phyloP scores from a whole-genome alignment of 2,113 vertebrate species.

The Ranitomeya variabilis region DNA sequence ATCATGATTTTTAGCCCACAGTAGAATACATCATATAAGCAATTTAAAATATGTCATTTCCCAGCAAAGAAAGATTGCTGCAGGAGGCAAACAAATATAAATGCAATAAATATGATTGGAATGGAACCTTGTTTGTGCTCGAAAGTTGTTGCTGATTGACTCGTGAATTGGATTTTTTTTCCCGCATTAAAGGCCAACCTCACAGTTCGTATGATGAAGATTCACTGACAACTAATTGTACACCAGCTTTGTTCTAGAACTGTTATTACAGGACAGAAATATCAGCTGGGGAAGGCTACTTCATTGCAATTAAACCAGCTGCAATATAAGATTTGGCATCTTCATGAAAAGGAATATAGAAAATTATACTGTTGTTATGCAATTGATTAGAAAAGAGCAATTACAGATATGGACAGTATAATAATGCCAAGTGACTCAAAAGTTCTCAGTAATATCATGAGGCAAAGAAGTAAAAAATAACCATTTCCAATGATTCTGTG shows the following conservation, averaged over 20 bases:
- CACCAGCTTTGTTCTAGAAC: constrained; percentile 36
- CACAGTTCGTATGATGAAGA: constrained; percentile 42
- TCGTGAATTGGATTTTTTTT: constrained; percentile 51
- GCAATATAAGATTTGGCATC: constrained; percentile 48
- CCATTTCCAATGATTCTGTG: background rate
- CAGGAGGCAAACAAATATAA: constrained; percentile 52
- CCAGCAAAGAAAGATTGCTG: constrained; percentile 53
- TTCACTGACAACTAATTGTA: constrained; percentile 47
- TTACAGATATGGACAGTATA: constrained; percentile 23
- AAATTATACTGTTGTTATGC: constrained; percentile 35
- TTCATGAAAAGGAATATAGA: constrained; percentile 40
- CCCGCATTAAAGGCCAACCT: constrained; percentile 46
- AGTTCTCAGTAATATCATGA: background rate
- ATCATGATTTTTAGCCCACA: constrained; percentile 54
- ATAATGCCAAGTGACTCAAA: constrained; percentile 38
- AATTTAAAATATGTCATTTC: constrained; percentile 57
- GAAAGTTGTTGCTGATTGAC: constrained; percentile 50
- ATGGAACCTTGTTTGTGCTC: constrained; percentile 45
- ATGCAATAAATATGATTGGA: constrained; percentile 55
- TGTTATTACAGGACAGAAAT: constrained; percentile 32
- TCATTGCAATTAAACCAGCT: constrained; percentile 50
- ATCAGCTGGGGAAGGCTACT: constrained; percentile 29
- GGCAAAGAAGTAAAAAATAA: background rate
- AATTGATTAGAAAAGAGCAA: constrained; percentile 34
- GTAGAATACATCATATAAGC: constrained; percentile 55